A percentile compares a stretch with the other conserved stretches of the same genome.
These are phyloP conservation scores for Dasypus novemcinctus DNA, from an alignment of 2,113 vertebrate species.

Conservation along the genomic window DNA sequence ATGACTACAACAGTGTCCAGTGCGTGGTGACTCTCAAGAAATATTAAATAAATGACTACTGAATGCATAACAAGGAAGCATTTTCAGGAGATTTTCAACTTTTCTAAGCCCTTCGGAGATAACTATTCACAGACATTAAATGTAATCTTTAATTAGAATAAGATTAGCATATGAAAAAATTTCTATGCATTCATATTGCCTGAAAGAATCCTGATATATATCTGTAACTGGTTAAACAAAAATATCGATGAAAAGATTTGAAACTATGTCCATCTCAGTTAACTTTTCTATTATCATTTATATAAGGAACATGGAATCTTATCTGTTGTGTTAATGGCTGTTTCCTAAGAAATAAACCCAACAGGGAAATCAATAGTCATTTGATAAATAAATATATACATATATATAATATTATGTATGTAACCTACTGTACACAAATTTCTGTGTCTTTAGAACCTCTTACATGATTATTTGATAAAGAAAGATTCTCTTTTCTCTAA, in stretches of 20 bases:
- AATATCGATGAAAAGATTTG: not conserved
- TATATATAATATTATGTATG: not conserved
- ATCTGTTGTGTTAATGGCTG: not conserved
- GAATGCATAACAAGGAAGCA: not conserved
- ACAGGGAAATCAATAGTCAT: not conserved
- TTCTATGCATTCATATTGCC: not conserved
- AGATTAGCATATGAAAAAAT: not conserved
- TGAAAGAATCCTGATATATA: not conserved
- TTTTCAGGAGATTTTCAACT: conserved; percentile 13
- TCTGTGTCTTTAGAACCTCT: not conserved
- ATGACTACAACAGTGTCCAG: not conserved
- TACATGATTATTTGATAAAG: conserved; percentile 26
- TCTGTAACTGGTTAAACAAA: not conserved
- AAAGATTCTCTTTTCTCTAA: conserved; percentile 43
- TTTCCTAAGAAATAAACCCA: conserved; percentile 26
- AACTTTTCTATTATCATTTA: conserved; percentile 35
- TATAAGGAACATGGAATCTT: not conserved
- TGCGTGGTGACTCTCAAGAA: not conserved
- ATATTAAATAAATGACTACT: not conserved
- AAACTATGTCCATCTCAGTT: not conserved
- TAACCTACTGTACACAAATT: not conserved
- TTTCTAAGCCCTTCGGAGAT: not conserved
- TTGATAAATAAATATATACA: not conserved
- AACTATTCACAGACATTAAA: conserved; percentile 14
- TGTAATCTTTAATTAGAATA: not conserved